Base-by-base conservation (phyloP, 2,113 vertebrate species). In the Rostratula benghalensis region DNA sequence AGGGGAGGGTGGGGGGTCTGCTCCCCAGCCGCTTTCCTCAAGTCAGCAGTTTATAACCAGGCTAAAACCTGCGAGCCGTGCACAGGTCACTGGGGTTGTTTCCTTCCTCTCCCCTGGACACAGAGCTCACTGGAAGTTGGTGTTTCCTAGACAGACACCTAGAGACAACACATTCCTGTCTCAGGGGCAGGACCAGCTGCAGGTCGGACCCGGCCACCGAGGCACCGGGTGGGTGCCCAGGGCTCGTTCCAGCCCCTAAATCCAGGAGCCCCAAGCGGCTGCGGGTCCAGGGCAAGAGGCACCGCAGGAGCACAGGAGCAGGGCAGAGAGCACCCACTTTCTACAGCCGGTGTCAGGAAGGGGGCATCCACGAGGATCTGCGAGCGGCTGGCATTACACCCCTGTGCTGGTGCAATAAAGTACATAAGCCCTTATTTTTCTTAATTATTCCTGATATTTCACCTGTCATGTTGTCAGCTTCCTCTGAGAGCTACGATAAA, bases 381-480 rank as follows among this genome's bases (percentile, higher is more conserved):
- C 15, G 12, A 46, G 60, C 37, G 7, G 0, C 69, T 46, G 41
- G 76, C 70, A 54, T 64, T 35, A 28, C 45, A 17, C 71, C 93
- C 88, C 94, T 93, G 91, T 56, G 73, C 4, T 28, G 71, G 91
- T 77, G 91, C 95, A 76, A 95, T 67, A 96, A 94, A 96, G 89
- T 89, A 95, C 84, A 93, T 22, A 78, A 23, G 10, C 76, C 87
- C 85, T 97, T 97, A 98, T 98, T 98, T 97, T 98, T 98, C 98
- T 98, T 98, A 98, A 98, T 98, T 98, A 98, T 98, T 98, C 97
- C 96, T 97, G 94, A 97, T 95, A 84, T 96, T 97, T 97, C 96
- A 97, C 97, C 96, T 95, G 71, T 97, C 98, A 97, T 89, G 96
- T 90, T 98, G 97, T 98, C 98, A 97, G 95, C 97, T 98, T 96